Conservation (phyloP, 2,888 invertebrate species). For the Bhutanitis thaidina region DNA sequence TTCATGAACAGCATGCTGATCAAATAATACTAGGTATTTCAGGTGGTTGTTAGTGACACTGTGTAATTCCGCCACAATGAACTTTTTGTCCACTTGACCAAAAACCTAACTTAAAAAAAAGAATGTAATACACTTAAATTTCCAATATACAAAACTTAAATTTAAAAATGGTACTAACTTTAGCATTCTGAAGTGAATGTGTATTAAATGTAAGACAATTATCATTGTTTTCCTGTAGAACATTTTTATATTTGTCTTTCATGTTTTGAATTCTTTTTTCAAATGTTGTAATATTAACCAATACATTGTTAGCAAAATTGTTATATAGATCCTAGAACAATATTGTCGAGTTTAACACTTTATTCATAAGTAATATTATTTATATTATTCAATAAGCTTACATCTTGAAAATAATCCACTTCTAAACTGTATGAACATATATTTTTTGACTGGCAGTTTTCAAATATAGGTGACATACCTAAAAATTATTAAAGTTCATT, state of each 20-base stretch:
- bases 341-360: neutral
- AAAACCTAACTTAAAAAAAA: constrained; percentile 70
- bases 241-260: constrained; percentile 38
- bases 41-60: constrained; percentile 28
- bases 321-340: constrained; percentile 55
- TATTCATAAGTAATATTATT: neutral
- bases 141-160: neutral
- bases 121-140: too few relatives aligned
- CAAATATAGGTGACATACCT: constrained; percentile 78
- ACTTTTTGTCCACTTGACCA: constrained; percentile 88
- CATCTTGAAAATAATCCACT: constrained; percentile 54
- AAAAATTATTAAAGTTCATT: constrained; percentile 23
- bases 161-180: constrained; percentile 39
- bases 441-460: constrained; percentile 44
- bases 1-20: constrained; percentile 94
- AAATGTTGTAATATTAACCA: constrained; percentile 64
- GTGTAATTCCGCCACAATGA: constrained; percentile 78
- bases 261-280: constrained; percentile 47
- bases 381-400: constrained; percentile 30
- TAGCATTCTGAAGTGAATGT: constrained; percentile 43
- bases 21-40: constrained; percentile 82
- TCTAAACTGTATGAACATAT: constrained; percentile 33
- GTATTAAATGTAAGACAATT: constrained; percentile 53
- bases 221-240: constrained; percentile 32
- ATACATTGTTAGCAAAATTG: constrained; percentile 67